phyloP scores from a whole-genome alignment of 1,140 invertebrate genomes.

The Neodiprion pinetum region DNA sequence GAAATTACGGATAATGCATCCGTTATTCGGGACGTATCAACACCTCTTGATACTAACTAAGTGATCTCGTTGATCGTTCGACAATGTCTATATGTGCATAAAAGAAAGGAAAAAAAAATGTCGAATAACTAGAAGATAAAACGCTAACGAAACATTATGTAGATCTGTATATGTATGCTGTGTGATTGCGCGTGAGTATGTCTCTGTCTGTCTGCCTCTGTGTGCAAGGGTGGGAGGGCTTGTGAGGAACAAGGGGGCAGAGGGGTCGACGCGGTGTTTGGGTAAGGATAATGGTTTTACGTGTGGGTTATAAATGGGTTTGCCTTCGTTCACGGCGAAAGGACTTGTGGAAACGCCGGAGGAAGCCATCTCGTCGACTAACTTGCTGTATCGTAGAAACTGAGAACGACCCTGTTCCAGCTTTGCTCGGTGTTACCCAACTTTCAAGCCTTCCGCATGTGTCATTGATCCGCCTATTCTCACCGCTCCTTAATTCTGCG shows the following conservation, averaged over 20 bases:
- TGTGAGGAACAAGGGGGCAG: background rate
- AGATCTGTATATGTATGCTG: too few relatives aligned
- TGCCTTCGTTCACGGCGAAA: background rate
- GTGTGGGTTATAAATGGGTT: slow-evolving; percentile 6
- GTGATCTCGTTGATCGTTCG: background rate
- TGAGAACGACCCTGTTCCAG: background rate
- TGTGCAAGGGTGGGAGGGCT: background rate
- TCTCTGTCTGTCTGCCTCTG: background rate
- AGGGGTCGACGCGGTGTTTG: slow-evolving; percentile 3
- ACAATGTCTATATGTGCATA: slow-evolving; percentile 2
- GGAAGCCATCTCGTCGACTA: background rate
- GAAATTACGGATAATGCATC: too few relatives aligned
- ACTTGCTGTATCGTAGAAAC: background rate
- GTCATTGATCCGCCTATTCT: too few relatives aligned
- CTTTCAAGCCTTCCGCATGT: background rate
- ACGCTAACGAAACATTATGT: background rate
- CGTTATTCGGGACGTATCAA: too few relatives aligned
- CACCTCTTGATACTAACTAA: too few relatives aligned
- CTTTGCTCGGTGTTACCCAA: background rate
- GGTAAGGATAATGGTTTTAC: slow-evolving; percentile 7
- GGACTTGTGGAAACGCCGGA: background rate
- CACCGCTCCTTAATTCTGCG: too few relatives aligned
- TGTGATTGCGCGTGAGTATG: background rate
- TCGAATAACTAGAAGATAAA: background rate
- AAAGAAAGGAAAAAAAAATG: background rate